phyloP scores from a whole-genome alignment of 2,888 invertebrate species.

The Muschampia plurimacula region DNA sequence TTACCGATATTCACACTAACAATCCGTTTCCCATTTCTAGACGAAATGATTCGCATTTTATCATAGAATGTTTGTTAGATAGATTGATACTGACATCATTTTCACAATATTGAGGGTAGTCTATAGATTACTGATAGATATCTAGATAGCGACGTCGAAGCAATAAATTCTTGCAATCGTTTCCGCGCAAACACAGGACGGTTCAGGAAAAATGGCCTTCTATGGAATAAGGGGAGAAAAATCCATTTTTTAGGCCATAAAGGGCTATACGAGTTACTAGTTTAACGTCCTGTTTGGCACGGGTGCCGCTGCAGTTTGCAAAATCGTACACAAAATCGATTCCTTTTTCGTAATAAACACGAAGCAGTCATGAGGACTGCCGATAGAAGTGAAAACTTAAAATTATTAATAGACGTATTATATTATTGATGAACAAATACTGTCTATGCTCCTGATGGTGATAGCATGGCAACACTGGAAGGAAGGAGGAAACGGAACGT shows the following conservation, averaged over 20 bases:
- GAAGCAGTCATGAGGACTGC: too few species aligned
- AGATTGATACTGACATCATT: constrained; percentile 15
- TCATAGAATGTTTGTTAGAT: constrained; percentile 1
- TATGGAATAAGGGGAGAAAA: not conserved
- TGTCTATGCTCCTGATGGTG: too few species aligned
- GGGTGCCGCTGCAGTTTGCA: not conserved
- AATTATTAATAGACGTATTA: too few species aligned
- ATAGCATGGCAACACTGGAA: too few species aligned
- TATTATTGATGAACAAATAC: too few species aligned
- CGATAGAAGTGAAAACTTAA: too few species aligned
- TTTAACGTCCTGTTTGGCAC: not conserved
- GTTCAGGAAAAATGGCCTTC: constrained; percentile 6
- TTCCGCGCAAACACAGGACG: constrained; percentile 34
- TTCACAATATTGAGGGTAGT: constrained; percentile 18
- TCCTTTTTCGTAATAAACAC: too few species aligned
- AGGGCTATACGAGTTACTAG: not conserved
- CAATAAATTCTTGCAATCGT: constrained; percentile 37
- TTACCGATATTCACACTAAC: not conserved
- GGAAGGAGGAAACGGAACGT: too few species aligned
- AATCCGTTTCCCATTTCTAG: not conserved
- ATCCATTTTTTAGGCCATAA: constrained; percentile 2
- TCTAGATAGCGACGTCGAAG: constrained; percentile 29
- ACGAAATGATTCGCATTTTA: not conserved
- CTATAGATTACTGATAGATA: constrained; percentile 33
- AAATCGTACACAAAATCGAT: not conserved